These are phyloP conservation scores for Clarias batrachus DNA, from an alignment of 2,113 vertebrate genomes.

Conservation along the genomic window DNA sequence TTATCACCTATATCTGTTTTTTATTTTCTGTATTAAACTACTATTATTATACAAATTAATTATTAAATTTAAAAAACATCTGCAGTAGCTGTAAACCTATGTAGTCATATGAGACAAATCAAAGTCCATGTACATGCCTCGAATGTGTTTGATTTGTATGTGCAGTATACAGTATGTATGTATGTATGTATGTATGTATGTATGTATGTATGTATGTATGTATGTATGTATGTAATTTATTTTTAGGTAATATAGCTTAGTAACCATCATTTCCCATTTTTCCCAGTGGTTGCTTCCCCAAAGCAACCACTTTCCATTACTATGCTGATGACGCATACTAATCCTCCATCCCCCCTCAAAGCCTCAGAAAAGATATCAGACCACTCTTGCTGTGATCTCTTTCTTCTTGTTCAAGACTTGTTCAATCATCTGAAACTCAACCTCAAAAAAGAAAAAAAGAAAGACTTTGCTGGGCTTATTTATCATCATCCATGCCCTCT, in stretches of 20 bases:
- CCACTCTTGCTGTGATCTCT: not conserved
- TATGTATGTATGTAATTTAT: not conserved
- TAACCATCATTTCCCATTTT: not conserved
- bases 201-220: too few species aligned
- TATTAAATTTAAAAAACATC: not conserved
- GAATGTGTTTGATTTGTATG: not conserved
- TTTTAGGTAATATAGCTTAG: too few species aligned
- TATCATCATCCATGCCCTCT: not conserved
- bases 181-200: too few species aligned
- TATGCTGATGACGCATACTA: not conserved
- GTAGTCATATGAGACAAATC: not conserved
- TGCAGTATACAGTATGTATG: too few species aligned
- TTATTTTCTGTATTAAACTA: constrained; percentile 11
- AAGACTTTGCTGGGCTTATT: not conserved
- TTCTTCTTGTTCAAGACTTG: not conserved
- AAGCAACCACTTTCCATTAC: not conserved
- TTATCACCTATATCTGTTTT: not conserved
- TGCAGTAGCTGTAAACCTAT: not conserved
- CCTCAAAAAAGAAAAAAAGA: not conserved
- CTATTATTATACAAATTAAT: not conserved
- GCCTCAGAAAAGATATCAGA: not conserved
- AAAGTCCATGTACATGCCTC: not conserved
- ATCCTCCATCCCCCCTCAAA: not conserved
- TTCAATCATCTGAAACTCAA: not conserved
- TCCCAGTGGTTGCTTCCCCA: not conserved